phyloP scores from a whole-genome alignment of 2,113 vertebrate species.

The Ageneiosus marmoratus region DNA sequence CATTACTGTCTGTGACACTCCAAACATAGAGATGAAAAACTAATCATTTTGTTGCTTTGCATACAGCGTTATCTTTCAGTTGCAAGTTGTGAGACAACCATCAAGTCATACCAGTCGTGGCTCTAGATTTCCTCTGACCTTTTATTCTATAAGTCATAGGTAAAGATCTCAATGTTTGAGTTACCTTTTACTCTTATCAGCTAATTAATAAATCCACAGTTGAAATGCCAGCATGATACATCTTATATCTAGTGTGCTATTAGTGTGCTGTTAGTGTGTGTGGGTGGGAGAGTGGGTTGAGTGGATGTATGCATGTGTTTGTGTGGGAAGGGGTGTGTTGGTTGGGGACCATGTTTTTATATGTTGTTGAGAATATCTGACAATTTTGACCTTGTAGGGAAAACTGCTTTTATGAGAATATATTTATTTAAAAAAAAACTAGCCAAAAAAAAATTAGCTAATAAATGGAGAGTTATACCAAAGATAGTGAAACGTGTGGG shows the following conservation, averaged over 20 bases:
- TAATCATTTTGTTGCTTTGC: not conserved
- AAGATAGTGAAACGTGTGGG: not conserved
- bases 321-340: not conserved
- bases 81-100: slow-evolving; percentile 12
- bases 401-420: not conserved
- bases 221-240: not conserved
- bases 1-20: not conserved
- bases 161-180: slow-evolving; percentile 49
- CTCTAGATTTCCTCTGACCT: slow-evolving; percentile 53
- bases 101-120: slow-evolving; percentile 59
- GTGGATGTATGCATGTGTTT: too few relatives aligned
- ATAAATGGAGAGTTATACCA: not conserved
- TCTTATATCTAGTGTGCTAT: not conserved
- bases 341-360: not conserved
- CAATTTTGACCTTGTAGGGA: not conserved
- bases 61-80: slow-evolving; percentile 10
- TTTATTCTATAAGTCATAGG: slow-evolving; percentile 62
- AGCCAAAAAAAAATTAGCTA: not conserved
- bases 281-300: too few relatives aligned
- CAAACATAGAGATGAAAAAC: not conserved
- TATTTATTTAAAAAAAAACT: not conserved
- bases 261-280: not conserved
- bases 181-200: slow-evolving; percentile 53
- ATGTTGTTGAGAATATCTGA: not conserved
- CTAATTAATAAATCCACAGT: slow-evolving; percentile 54